Percentiles rank a stretch among this genome's conserved stretches.
Evolutionary conservation across 2,113 vertebrate genomes (phyloP).

Genomic region (Nothocercus nigrocapillus): DNA sequence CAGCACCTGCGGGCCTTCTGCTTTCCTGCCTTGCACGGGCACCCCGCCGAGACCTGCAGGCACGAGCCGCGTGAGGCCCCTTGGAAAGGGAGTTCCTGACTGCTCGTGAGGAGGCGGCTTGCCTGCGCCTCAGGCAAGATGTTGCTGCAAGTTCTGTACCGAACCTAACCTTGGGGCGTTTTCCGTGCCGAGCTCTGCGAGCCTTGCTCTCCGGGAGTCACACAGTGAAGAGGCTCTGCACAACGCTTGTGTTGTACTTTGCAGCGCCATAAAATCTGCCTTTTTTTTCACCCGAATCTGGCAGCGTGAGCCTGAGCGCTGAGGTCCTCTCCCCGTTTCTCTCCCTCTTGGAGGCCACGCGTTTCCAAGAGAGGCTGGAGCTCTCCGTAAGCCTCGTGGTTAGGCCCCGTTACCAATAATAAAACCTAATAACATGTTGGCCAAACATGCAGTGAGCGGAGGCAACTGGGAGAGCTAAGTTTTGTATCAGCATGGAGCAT

Average conservation of each 20-base stretch:
- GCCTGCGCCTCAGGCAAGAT: neutral
- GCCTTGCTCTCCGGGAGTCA: neutral
- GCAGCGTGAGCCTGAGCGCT: neutral
- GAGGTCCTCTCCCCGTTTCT: neutral
- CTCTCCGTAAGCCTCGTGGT: neutral
- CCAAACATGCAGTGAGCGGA: neutral
- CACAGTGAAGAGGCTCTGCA: neutral
- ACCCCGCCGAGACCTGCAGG: neutral
- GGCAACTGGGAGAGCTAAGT: neutral
- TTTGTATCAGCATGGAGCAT: neutral
- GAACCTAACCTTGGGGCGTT: neutral
- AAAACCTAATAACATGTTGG: neutral
- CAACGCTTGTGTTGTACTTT: neutral
- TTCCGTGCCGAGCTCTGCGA: neutral
- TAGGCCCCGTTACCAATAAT: neutral
- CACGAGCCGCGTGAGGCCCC: rapidly evolving
- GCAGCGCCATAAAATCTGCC: neutral
- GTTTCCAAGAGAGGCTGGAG: neutral
- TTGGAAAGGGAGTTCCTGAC: neutral
- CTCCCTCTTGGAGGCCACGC: neutral
- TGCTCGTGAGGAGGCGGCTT: neutral
- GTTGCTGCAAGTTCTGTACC: neutral
- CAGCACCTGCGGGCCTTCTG: rapidly evolving
- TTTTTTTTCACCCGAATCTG: constrained; percentile 16
- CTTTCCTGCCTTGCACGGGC: rapidly evolving